Conservation (phyloP, 2,888 invertebrate genomes). For the Caenorhabditis sp. region DNA sequence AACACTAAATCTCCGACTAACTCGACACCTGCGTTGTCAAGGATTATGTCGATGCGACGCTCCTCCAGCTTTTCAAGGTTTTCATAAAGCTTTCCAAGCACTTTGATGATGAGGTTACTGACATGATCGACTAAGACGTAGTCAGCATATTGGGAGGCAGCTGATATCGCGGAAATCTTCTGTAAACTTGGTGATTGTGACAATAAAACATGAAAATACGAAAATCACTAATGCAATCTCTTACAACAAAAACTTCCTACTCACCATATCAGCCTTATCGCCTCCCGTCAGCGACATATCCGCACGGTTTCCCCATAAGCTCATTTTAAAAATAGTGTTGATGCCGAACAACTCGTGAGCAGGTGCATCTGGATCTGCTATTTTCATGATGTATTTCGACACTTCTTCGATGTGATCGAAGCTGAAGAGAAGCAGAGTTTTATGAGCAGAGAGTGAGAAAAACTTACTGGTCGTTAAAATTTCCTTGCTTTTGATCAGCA, state of each 20-base stretch:
- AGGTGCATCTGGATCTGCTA: constrained; percentile 45
- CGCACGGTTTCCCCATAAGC: constrained; percentile 96
- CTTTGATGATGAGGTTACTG: constrained; percentile 21
- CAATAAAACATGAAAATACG: no score
- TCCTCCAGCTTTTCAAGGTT: constrained; percentile 18
- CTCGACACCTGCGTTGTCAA: constrained; percentile 97
- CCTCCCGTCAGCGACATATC: constrained; percentile 93
- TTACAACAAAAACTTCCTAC: no score
- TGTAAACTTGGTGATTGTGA: constrained; percentile 9
- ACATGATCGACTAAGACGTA: constrained; percentile 59
- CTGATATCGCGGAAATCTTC: constrained; percentile 44
- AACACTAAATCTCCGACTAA: constrained; percentile 92
- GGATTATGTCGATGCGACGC: constrained; percentile 86
- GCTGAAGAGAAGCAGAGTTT: constrained; percentile 30
- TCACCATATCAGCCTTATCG: constrained; percentile 59
- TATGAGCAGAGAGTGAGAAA: no score
- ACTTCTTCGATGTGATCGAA: constrained; percentile 62
- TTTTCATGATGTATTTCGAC: constrained; percentile 38
- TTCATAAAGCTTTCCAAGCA: constrained; percentile 19
- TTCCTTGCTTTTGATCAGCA: constrained; percentile 88
- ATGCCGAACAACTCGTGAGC: constrained; percentile 53
- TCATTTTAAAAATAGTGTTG: constrained; percentile 82
- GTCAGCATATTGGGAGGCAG: constrained; percentile 47
- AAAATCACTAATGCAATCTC: no score
- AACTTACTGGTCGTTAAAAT: constrained; percentile 85